Conservation (phyloP, 2,113 vertebrate species). For the Stomatorhinus ivindoensis region DNA sequence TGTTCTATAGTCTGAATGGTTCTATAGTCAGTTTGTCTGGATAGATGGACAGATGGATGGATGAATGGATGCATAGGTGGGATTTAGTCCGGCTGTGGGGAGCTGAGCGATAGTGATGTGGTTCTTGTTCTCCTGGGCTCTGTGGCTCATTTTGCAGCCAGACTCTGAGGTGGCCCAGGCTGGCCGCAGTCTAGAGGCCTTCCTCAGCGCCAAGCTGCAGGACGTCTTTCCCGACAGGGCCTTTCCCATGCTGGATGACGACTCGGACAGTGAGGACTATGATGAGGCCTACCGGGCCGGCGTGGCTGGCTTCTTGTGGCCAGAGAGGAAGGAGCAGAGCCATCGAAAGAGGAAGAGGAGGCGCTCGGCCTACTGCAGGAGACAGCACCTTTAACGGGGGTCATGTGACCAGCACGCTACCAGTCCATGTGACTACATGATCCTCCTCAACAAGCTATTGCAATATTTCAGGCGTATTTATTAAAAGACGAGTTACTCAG, state of each 20-base stretch:
- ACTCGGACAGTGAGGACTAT: conserved; percentile 82
- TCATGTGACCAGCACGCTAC: background rate
- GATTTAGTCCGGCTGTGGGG: background rate
- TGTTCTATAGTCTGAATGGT: background rate
- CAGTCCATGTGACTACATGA: background rate
- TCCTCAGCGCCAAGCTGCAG: conserved; percentile 76
- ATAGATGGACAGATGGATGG: background rate
- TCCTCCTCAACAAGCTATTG: background rate
- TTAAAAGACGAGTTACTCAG: background rate
- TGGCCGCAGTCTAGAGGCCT: conserved; percentile 77
- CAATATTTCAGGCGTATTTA: background rate
- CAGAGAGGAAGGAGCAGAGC: conserved; percentile 70
- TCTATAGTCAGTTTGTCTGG: background rate
- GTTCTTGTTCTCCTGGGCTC: background rate
- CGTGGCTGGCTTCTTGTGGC: conserved; percentile 73
- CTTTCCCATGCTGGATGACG: conserved; percentile 66
- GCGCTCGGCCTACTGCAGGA: conserved; percentile 68
- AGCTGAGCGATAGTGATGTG: background rate
- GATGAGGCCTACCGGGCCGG: conserved; percentile 61
- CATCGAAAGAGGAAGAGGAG: conserved; percentile 89
- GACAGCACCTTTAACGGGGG: conserved; percentile 49
- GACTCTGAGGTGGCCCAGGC: conserved; percentile 96
- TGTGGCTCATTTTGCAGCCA: conserved; percentile 56
- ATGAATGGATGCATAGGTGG: background rate
- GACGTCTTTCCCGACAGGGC: conserved; percentile 74